Percentiles rank a stretch among this genome's conserved stretches.
Evolutionary conservation across 2,888 invertebrate species (phyloP).

Genomic region (Sussaba pulchella): DNA sequence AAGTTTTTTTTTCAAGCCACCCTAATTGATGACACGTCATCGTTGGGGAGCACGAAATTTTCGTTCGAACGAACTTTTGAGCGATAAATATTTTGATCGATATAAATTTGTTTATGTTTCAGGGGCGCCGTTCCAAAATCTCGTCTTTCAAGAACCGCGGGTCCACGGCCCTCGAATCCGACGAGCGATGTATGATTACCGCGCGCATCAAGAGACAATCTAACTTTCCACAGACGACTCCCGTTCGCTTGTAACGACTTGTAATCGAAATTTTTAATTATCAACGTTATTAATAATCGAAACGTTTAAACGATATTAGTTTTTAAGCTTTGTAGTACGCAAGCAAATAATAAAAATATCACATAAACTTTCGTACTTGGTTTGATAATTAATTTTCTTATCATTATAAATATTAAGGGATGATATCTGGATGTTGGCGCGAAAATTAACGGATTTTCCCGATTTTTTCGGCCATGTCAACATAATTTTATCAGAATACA

Average conservation of each 20-base stretch:
- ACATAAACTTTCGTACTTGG: background rate
- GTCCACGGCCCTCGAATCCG: constrained; percentile 20
- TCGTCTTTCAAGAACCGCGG: constrained; percentile 15
- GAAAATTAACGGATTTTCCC: no score
- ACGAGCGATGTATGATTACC: constrained; percentile 9
- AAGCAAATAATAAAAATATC: constrained; percentile 53
- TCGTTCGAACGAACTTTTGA: background rate
- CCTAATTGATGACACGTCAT: no score
- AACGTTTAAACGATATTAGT: background rate
- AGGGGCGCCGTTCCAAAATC: constrained; percentile 57
- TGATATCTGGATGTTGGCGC: no score
- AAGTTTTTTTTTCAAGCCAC: no score
- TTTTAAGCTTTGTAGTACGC: constrained; percentile 53
- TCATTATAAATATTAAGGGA: no score
- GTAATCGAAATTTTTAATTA: background rate
- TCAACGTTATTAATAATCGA: background rate
- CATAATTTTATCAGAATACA: no score
- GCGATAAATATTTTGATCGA: background rate
- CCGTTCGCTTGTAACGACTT: background rate
- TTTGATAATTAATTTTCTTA: background rate
- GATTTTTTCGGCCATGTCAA: no score
- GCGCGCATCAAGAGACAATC: background rate
- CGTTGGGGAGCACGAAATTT: background rate
- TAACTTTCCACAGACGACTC: background rate
- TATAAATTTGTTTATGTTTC: background rate